These are phyloP conservation scores for Nephrotoma guestfalica DNA, from an alignment of 2,888 invertebrate species.

Conservation along the genomic window DNA sequence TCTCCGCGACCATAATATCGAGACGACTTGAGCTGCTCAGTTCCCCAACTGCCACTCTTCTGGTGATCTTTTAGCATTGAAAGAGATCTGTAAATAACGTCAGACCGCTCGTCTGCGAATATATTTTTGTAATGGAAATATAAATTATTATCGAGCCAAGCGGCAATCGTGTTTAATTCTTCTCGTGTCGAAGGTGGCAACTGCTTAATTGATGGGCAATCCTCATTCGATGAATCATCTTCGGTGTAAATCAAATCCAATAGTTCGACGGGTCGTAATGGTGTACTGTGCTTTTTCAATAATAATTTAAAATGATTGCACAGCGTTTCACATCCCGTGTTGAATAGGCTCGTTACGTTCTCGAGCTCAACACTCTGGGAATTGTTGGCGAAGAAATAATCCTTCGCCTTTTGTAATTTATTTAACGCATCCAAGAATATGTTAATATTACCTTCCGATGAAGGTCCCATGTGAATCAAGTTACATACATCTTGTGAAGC, in stretches of 20 bases:
- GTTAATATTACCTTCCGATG: constrained; percentile 45
- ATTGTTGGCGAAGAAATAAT: constrained; percentile 85
- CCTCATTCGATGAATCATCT: constrained; percentile 52
- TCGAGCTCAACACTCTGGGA: constrained; percentile 86
- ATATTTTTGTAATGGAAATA: constrained; percentile 59
- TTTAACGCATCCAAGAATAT: constrained; percentile 60
- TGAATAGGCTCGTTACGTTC: constrained; percentile 54
- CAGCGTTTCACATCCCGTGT: constrained; percentile 69
- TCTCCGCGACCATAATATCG: constrained; percentile 50
- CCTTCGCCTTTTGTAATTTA: constrained; percentile 70
- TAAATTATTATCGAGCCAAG: constrained; percentile 70
- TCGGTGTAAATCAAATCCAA: constrained; percentile 76
- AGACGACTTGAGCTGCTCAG: constrained; percentile 40
- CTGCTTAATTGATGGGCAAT: constrained; percentile 47
- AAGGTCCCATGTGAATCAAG: constrained; percentile 71
- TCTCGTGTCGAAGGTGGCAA: constrained; percentile 53
- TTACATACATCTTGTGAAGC: constrained; percentile 84
- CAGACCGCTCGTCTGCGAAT: constrained; percentile 60
- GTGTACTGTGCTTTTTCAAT: constrained; percentile 70
- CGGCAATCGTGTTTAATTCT: constrained; percentile 63
- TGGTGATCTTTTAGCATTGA: constrained; percentile 67
- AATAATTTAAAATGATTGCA: constrained; percentile 80
- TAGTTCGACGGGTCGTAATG: constrained; percentile 73
- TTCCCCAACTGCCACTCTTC: constrained; percentile 59
- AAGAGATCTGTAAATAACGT: constrained; percentile 59